Evolutionary conservation across 2,888 invertebrate genomes (phyloP), one percentile per base, ranked within the genome.

Genomic region (Kuschelorhynchus macadamiae): DNA sequence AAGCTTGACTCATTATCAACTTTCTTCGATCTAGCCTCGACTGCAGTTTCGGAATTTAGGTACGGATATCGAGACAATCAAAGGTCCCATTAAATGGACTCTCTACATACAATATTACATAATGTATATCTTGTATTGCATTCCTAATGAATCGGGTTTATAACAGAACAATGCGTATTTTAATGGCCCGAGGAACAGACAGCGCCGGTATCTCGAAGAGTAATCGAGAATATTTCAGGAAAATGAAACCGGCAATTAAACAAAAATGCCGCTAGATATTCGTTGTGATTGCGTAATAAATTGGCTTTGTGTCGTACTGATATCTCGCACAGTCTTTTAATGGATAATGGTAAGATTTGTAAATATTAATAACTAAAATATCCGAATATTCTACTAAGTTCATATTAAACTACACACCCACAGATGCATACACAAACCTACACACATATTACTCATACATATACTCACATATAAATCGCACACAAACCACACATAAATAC

Each of bases 81-180:
- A 17, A 16, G 16, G 42, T 17, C 42, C 42, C 14, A 16, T 42
- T 17, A 42, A 12, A 14, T 42, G 42, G 14, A 42, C 16, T 42
- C 42, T 14, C 2, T 53, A 53, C 53, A 11, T 53, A 32, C 20
- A 46, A 59, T 59, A 47, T 33, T 16, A 21, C 25, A 59, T 44
- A 56, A 44, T 14, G 46, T 32, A 62, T 42, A 62, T 62, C 62
- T 42, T 20, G 42, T 17, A 55, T 46, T 46, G 21, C 30, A 41
- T 50, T 63, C 56, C 47, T 64, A 64, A 64, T 64, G 62, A 63
- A 63, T 63, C 36, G 55, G n/a, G 36, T 39, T 17, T 30, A 46
- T 64, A 64, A 64, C 50, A 64, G 64, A 64, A 64, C 64, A 64
- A 64, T 64, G 64, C 64, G 56, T 64, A 64, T 64, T 63, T 47